These are phyloP conservation scores for Eurystomus glaucurus DNA, from an alignment of 2,797 vertebrate genomes.

Conservation along the genomic window DNA sequence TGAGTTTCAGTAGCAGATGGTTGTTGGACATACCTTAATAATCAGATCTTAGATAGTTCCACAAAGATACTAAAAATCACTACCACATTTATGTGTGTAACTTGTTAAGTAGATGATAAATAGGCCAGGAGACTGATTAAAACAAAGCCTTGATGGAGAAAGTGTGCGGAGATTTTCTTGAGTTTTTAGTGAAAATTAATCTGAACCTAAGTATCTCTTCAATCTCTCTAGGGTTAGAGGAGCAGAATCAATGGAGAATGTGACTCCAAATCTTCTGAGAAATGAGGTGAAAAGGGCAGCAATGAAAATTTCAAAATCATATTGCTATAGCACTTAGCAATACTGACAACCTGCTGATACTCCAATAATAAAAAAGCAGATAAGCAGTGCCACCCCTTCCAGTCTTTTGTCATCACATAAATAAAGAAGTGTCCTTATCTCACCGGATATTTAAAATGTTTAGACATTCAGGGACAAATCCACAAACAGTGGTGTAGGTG, in stretches of 20 bases:
- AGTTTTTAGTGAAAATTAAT: slow-evolving; percentile 31
- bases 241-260: slow-evolving; percentile 51
- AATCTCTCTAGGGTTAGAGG: slow-evolving; percentile 18
- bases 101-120: background rate
- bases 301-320: slow-evolving; percentile 68
- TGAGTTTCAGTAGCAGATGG: background rate
- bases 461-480: background rate
- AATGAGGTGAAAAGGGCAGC: slow-evolving; percentile 65
- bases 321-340: slow-evolving; percentile 31
- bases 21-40: background rate
- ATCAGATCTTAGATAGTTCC: background rate
- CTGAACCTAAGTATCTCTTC: slow-evolving; percentile 41
- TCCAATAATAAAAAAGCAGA: slow-evolving; percentile 49
- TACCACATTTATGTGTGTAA: background rate
- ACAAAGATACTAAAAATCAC: background rate
- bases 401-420: slow-evolving; percentile 38
- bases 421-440: slow-evolving; percentile 30
- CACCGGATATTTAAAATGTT: slow-evolving; percentile 50
- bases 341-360: slow-evolving; percentile 63
- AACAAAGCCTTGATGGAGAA: background rate
- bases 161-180: background rate
- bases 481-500: background rate
- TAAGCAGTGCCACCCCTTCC: slow-evolving; percentile 13
- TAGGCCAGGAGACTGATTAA: background rate
- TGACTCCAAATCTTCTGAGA: slow-evolving; percentile 57